A percentile compares a stretch with the other conserved stretches of the same genome.
phyloP scores from a whole-genome alignment of 2,113 vertebrate species.

The Sarotherodon lohbergeri region DNA sequence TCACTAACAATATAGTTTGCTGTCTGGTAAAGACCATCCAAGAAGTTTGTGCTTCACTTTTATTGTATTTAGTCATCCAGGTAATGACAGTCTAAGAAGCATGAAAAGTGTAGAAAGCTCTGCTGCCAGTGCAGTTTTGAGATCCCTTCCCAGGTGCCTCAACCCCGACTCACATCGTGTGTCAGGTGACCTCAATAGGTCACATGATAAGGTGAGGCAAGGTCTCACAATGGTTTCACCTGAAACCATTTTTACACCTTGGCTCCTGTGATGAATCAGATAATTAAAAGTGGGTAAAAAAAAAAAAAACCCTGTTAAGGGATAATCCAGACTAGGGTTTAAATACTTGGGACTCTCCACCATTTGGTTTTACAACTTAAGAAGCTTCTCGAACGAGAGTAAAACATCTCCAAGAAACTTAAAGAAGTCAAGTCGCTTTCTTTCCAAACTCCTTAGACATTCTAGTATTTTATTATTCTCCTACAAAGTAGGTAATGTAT shows the following conservation, averaged over 20 bases:
- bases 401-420: not conserved
- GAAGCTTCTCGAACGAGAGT: not conserved
- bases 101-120: not conserved
- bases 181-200: not conserved
- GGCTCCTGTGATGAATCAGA: not conserved
- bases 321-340: not conserved
- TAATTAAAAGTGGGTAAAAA: not conserved
- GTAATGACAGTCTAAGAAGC: not conserved
- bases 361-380: not conserved
- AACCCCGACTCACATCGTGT: not conserved
- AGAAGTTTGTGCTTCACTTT: not conserved
- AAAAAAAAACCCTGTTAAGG: not conserved
- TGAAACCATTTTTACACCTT: not conserved
- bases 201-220: not conserved
- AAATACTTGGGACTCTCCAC: not conserved
- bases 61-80: not conserved
- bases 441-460: not conserved
- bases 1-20: not conserved
- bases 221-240: not conserved
- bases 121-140: not conserved
- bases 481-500: not conserved
- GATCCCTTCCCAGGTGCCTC: not conserved
- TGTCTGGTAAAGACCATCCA: not conserved
- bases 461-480: not conserved
- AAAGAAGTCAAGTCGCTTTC: not conserved